These are phyloP conservation scores for Triplophysa dalaica DNA, from an alignment of 2,113 vertebrate species.

Conservation along the genomic window DNA sequence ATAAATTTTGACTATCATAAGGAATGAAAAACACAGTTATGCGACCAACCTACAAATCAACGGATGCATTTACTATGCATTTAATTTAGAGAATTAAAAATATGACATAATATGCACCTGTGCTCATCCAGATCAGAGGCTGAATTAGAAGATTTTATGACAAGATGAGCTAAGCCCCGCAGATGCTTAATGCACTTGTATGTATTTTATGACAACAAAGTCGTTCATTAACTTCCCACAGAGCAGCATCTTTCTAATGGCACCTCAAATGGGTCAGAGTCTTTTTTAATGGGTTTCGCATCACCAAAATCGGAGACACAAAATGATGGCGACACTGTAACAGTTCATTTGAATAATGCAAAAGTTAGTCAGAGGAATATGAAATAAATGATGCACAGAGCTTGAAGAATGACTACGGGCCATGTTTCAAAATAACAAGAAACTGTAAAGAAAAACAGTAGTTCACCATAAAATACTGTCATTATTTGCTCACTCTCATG, in stretches of 20 bases:
- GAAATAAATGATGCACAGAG: slow-evolving; percentile 26
- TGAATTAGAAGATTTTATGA: neutral
- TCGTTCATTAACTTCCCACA: slow-evolving; percentile 20
- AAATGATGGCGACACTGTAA: slow-evolving; percentile 7
- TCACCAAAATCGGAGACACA: slow-evolving; percentile 4
- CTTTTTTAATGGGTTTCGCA: slow-evolving; percentile 24
- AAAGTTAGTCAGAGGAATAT: slow-evolving; percentile 20
- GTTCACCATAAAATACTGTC: no score
- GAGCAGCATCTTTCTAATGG: slow-evolving; percentile 21
- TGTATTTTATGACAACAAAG: slow-evolving; percentile 20
- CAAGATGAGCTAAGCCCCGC: neutral
- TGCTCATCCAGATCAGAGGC: neutral
- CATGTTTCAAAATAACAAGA: slow-evolving; percentile 8
- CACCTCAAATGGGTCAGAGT: slow-evolving; percentile 1
- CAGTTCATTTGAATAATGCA: slow-evolving; percentile 22
- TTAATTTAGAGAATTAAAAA: no score
- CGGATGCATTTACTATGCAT: no score
- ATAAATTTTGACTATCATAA: neutral
- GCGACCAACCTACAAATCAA: neutral
- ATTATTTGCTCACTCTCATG: no score
- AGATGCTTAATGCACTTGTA: slow-evolving; percentile 1
- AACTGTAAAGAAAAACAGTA: no score
- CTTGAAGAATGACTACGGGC: slow-evolving; percentile 15
- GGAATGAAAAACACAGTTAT: neutral
- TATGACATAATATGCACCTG: neutral